A percentile compares a stretch with the other conserved stretches of the same genome.
phyloP scores from a whole-genome alignment of 2,888 invertebrate genomes.

The Patella pellucida region DNA sequence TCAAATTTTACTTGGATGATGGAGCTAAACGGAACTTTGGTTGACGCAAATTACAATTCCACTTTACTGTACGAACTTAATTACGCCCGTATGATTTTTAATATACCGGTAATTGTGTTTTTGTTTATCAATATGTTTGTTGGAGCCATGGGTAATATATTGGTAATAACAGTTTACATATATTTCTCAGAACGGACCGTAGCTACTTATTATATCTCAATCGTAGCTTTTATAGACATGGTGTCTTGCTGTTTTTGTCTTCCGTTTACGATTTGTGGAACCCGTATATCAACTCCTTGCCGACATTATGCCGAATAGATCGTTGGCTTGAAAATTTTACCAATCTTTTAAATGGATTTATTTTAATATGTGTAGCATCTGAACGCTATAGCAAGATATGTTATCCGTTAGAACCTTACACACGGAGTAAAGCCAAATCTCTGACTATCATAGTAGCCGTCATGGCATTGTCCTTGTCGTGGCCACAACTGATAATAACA shows the following conservation, averaged over 20 bases:
- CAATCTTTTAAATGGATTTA: conserved; percentile 50
- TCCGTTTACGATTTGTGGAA: conserved; percentile 48
- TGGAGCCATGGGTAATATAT: conserved; percentile 49
- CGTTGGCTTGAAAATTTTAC: conserved; percentile 50
- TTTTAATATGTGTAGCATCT: conserved; percentile 55
- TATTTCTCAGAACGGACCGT: conserved; percentile 47
- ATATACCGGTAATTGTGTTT: conserved; percentile 51
- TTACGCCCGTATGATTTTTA: conserved; percentile 40
- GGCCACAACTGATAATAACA: conserved; percentile 51
- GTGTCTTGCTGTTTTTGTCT: conserved; percentile 49
- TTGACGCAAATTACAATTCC: conserved; percentile 19
- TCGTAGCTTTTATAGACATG: conserved; percentile 50
- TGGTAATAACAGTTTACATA: conserved; percentile 54
- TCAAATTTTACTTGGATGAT: too few relatives aligned
- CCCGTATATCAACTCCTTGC: conserved; percentile 43
- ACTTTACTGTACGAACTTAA: conserved; percentile 33
- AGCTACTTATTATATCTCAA: conserved; percentile 52
- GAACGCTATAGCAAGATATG: conserved; percentile 58
- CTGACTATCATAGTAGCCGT: conserved; percentile 43
- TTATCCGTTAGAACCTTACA: conserved; percentile 51
- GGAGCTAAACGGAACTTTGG: too few relatives aligned
- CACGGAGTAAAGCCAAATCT: conserved; percentile 47
- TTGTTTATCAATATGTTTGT: conserved; percentile 42
- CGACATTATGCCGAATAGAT: conserved; percentile 50
- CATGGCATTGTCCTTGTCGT: conserved; percentile 42